Conservation (phyloP, 2,797 vertebrate species). For the Percopsis omiscomaycus region DNA sequence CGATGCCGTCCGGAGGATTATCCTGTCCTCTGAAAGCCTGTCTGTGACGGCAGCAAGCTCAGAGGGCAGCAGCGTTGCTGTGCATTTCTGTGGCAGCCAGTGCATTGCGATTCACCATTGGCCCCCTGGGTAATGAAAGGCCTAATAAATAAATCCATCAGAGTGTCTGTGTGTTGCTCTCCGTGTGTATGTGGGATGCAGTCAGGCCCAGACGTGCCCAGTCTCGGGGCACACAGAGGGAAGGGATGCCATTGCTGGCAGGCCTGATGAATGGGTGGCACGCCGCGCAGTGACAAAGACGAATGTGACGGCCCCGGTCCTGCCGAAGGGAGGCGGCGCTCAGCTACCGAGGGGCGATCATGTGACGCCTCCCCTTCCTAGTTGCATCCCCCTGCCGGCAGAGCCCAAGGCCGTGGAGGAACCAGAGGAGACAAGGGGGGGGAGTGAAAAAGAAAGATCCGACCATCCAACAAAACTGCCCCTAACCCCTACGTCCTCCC, state of each 20-base stretch:
- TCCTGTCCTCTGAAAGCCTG: conserved; percentile 57
- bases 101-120: conserved; percentile 80
- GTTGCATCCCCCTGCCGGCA: conserved; percentile 49
- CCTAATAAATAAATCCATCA: conserved; percentile 86
- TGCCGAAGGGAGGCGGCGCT: conserved; percentile 68
- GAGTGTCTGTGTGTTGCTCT: conserved; percentile 76
- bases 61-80: conserved; percentile 66
- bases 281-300: conserved; percentile 81
- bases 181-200: conserved; percentile 78
- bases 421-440: conserved; percentile 13
- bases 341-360: conserved; percentile 67
- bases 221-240: conserved; percentile 76
- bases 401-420: conserved; percentile 42
- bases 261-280: conserved; percentile 84
- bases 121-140: conserved; percentile 81
- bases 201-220: conserved; percentile 75
- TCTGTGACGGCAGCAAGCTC: conserved; percentile 52
- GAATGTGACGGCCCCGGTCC: conserved; percentile 80
- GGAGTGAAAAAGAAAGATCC: conserved; percentile 15
- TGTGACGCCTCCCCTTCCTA: conserved; percentile 54
- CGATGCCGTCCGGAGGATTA: conserved; percentile 45
- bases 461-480: conserved; percentile 7
- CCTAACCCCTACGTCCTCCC: conserved; percentile 3
- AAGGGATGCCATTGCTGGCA: conserved; percentile 80
- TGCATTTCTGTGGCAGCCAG: conserved; percentile 70